Conservation (phyloP, 2,888 invertebrate species). For the Xiphydria camelus region DNA sequence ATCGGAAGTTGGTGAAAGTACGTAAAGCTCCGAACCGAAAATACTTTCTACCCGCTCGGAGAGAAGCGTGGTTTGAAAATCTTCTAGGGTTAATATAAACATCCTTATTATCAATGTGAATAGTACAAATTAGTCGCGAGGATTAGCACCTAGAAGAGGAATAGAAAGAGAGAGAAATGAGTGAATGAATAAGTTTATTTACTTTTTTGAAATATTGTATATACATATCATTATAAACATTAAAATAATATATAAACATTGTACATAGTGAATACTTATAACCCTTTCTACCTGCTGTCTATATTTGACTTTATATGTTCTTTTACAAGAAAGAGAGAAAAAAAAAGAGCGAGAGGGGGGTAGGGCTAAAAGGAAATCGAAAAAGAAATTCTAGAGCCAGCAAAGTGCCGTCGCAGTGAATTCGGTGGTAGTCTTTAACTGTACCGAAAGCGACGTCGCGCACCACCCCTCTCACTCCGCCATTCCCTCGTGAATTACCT, state of each 20-base stretch:
- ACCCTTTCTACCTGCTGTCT: no score
- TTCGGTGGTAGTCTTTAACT: constrained; percentile 34
- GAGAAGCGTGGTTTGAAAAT: no score
- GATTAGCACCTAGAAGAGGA: no score
- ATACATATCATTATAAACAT: neutral
- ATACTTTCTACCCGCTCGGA: no score
- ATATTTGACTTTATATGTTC: neutral
- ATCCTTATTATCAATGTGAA: no score
- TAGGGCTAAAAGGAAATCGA: neutral
- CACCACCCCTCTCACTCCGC: constrained; percentile 6
- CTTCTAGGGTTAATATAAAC: no score
- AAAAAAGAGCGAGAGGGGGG: neutral
- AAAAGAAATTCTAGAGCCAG: neutral
- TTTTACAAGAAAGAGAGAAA: constrained; percentile 10
- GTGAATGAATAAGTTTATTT: no score
- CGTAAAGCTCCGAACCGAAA: no score
- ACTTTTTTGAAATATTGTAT: neutral
- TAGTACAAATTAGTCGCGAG: no score
- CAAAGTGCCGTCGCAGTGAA: constrained; percentile 2
- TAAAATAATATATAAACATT: neutral
- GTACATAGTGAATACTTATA: neutral
- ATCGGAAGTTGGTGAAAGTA: no score
- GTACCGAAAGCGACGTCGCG: constrained; percentile 28
- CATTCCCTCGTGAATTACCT: constrained; percentile 18
- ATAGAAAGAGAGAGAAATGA: no score